Evolutionary conservation across 2,797 vertebrate genomes (phyloP), one percentile per base, ranked within the genome.

Genomic region (Pogoniulus pusillus): DNA sequence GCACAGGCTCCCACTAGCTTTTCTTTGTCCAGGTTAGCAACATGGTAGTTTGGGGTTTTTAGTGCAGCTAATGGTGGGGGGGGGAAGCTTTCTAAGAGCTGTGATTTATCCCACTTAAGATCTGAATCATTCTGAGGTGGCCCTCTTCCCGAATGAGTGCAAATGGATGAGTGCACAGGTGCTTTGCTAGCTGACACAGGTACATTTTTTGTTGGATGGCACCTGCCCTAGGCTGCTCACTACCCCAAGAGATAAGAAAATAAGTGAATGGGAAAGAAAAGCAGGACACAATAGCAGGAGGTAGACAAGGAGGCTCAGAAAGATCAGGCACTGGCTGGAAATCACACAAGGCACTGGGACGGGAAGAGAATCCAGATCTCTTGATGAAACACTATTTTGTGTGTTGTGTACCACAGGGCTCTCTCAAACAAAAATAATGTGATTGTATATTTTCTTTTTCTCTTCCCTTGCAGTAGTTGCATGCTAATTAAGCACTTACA

Each of bases 21-120:
- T 76, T 84, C 91, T 84, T 91, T 71, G 86, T 91, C 83, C 91
- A 76, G 74, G 49, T 84, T 90, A 73, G 83, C 39, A 86, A 60
- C 30, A 39, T 1, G 14, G 47, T 10, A 54, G 62, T 57, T 86
- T 94, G 53, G 82, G 62, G 75, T 69, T 93, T 69, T 27, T 55
- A 41, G 19, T 78, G 82, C 59, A 87, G 59, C 29, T 90, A 65
- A 85, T 59, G 23, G n/a, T 66, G 59, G 58, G 35, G 35, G 34
- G 10, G 35, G 35, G 35, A 35, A 35, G 59, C 8, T 1, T 63
- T 90, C 90, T 26, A 66, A 34, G 66, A 87, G 84, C 62, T 84
- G 77, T 64, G 89, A 86, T 88, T 89, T 85, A 85, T 89, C 35
- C 84, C 55, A 39, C 34, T 93, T 58, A n/a, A 77, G 45, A 53